Conservation (phyloP, 1,140 invertebrate genomes). For the Sinella curviseta region DNA sequence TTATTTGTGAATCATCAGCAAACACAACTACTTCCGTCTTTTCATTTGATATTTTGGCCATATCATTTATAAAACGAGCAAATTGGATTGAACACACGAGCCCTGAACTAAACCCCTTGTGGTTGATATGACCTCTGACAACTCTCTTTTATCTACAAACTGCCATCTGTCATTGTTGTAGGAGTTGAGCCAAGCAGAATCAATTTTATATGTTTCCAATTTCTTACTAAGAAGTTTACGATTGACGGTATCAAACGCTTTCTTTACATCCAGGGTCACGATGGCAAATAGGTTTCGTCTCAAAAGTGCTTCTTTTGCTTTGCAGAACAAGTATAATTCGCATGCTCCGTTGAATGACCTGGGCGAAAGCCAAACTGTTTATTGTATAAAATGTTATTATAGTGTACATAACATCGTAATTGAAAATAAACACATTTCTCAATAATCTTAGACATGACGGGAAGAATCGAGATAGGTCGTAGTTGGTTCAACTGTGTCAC, state of each 20-base stretch:
- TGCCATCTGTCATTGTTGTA: not conserved
- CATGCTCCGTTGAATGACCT: not conserved
- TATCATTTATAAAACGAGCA: not conserved
- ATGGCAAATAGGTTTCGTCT: not conserved
- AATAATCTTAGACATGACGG: not conserved
- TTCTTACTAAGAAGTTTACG: not conserved
- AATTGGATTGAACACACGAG: not conserved
- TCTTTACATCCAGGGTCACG: not conserved
- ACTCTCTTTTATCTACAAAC: not conserved
- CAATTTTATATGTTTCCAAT: not conserved
- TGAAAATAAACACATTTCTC: not conserved
- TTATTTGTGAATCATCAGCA: not conserved
- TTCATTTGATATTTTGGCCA: not conserved
- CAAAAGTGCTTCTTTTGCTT: not conserved
- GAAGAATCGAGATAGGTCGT: not conserved
- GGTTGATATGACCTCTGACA: not conserved
- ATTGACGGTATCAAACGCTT: not conserved
- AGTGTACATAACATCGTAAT: not conserved
- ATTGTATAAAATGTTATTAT: not conserved
- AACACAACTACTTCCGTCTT: not conserved
- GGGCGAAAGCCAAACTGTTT: slow-evolving; percentile 1
- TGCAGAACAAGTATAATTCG: not conserved
- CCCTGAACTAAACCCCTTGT: not conserved
- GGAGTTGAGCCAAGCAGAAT: not conserved
- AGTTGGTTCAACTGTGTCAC: not conserved